phyloP scores from a whole-genome alignment of 2,888 invertebrate species.

The Caenorhabditis parvicauda region DNA sequence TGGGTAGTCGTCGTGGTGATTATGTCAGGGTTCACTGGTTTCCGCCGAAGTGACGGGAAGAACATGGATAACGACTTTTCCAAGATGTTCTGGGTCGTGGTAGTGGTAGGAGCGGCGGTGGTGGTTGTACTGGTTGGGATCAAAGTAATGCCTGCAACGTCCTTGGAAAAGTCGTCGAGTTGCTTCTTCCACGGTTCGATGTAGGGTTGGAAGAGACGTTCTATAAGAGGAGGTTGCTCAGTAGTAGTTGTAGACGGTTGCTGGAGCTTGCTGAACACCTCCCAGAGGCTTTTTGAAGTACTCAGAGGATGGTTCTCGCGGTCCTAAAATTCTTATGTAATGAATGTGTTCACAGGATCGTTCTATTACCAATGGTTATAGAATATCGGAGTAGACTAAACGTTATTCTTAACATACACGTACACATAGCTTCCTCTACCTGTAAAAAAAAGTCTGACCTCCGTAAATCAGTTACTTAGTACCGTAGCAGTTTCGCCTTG shows the following conservation, averaged over 20 bases:
- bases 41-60: conserved; percentile 36
- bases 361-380: too few species aligned
- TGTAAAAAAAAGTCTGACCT: too few species aligned
- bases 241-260: conserved; percentile 43
- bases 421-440: too few species aligned
- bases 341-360: not conserved
- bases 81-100: conserved; percentile 26
- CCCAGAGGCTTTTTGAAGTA: conserved; percentile 34
- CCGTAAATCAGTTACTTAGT: too few species aligned
- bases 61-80: conserved; percentile 35
- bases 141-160: conserved; percentile 30
- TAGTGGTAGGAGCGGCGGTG: conserved; percentile 32
- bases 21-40: conserved; percentile 10
- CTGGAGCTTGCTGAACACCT: conserved; percentile 37
- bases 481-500: too few species aligned
- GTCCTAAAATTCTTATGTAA: conserved; percentile 1
- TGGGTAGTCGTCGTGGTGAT: conserved; percentile 15
- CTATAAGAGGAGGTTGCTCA: conserved; percentile 40
- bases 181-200: conserved; percentile 47
- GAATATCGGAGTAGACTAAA: too few species aligned
- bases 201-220: conserved; percentile 46
- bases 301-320: conserved; percentile 25
- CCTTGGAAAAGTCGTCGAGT: conserved; percentile 36
- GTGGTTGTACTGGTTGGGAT: conserved; percentile 39
- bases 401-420: too few species aligned